Conservation (phyloP, 2,888 invertebrate genomes). For the Trichopria drosophilae region DNA sequence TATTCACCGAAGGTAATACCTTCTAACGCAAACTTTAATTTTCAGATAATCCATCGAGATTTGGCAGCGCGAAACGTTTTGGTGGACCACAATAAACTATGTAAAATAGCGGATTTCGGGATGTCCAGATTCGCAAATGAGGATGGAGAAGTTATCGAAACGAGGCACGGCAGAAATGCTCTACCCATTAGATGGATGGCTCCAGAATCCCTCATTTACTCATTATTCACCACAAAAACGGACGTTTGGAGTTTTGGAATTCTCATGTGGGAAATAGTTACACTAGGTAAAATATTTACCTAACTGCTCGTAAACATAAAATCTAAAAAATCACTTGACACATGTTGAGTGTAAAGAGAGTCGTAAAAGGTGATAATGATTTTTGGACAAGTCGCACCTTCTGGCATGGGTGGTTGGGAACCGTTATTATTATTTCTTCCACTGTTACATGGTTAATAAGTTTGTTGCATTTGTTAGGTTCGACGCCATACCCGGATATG, state of each 20-base stretch:
- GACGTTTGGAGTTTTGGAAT: constrained; percentile 89
- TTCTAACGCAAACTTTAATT: too few species aligned
- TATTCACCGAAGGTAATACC: too few species aligned
- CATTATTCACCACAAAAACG: constrained; percentile 77
- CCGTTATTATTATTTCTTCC: too few species aligned
- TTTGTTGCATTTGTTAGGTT: too few species aligned
- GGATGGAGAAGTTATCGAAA: constrained; percentile 60
- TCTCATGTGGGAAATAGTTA: constrained; percentile 84
- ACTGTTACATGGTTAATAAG: too few species aligned
- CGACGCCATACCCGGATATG: constrained; percentile 84
- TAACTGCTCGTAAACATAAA: not conserved
- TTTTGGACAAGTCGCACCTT: too few species aligned
- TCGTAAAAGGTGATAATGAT: too few species aligned
- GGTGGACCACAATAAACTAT: constrained; percentile 81
- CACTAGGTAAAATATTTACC: constrained; percentile 71
- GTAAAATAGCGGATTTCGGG: constrained; percentile 87
- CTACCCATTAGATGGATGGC: constrained; percentile 84
- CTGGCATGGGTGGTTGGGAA: too few species aligned
- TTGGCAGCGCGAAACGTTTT: constrained; percentile 81
- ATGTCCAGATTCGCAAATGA: constrained; percentile 72
- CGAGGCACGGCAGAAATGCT: constrained; percentile 63
- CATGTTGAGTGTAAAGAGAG: too few species aligned
- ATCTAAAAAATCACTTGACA: constrained; percentile 2
- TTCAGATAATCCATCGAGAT: constrained; percentile 82
- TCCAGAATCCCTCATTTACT: constrained; percentile 78